phyloP scores from a whole-genome alignment of 1,140 invertebrate species.

The Apolygus lucorum region DNA sequence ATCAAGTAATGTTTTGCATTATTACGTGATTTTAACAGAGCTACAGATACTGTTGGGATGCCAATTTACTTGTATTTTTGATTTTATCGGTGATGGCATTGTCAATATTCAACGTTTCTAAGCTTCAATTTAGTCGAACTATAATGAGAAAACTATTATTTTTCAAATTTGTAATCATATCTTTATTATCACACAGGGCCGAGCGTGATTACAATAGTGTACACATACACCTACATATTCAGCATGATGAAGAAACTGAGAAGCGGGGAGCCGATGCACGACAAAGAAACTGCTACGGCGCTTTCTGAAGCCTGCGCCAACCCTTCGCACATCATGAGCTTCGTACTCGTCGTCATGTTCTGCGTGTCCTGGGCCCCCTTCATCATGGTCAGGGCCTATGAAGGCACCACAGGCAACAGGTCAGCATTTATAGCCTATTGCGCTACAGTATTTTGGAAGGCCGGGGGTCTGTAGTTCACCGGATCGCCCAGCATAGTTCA shows the following conservation, averaged over 20 bases:
- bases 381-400: slow-evolving; percentile 61
- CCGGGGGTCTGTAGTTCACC: too few relatives aligned
- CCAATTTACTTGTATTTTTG: too few relatives aligned
- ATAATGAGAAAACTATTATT: too few relatives aligned
- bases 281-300: slow-evolving; percentile 87
- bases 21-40: too few relatives aligned
- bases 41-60: too few relatives aligned
- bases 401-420: slow-evolving; percentile 32
- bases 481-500: too few relatives aligned
- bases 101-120: too few relatives aligned
- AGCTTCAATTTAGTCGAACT: too few relatives aligned
- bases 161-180: neutral
- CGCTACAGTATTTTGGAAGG: too few relatives aligned
- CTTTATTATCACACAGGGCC: slow-evolving; percentile 54
- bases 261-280: slow-evolving; percentile 73
- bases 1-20: too few relatives aligned
- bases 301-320: slow-evolving; percentile 82
- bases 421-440: too few relatives aligned
- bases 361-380: slow-evolving; percentile 90
- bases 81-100: too few relatives aligned
- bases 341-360: slow-evolving; percentile 80
- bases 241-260: slow-evolving; percentile 72
- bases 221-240: slow-evolving; percentile 90
- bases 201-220: slow-evolving; percentile 83
- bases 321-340: slow-evolving; percentile 89